Evolutionary conservation across 2,888 invertebrate genomes (phyloP).

Genomic region (Serrognathus titanus): DNA sequence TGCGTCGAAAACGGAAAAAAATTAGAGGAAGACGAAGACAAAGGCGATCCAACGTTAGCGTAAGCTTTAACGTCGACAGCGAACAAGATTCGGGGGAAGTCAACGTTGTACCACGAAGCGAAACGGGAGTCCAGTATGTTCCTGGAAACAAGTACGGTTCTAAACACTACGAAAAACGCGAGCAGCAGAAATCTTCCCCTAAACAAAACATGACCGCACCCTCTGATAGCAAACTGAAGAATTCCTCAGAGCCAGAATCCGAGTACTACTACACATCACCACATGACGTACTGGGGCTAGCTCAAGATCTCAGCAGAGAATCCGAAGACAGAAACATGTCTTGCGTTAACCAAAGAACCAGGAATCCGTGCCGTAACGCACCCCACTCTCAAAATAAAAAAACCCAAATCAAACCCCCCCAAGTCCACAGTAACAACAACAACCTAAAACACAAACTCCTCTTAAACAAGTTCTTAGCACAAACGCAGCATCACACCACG

Average conservation of each 20-base stretch:
- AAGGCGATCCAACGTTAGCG: conserved; percentile 13
- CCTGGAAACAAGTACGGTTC: conserved; percentile 23
- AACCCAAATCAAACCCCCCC: not conserved
- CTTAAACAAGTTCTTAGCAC: not conserved
- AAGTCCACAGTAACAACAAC: not conserved
- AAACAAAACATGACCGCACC: not conserved
- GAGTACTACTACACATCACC: conserved; percentile 27
- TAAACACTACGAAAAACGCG: conserved; percentile 12
- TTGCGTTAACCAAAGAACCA: conserved; percentile 11
- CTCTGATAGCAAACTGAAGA: not conserved
- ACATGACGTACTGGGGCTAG: conserved; percentile 25
- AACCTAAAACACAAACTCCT: not conserved
- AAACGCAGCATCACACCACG: conserved; percentile 3
- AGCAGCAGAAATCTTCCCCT: conserved; percentile 5
- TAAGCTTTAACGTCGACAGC: conserved; percentile 12
- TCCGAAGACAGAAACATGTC: conserved; percentile 10
- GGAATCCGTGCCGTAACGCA: not conserved
- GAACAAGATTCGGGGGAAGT: conserved; percentile 19
- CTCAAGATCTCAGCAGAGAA: conserved; percentile 19
- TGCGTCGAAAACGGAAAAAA: not conserved
- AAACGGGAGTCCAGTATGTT: conserved; percentile 19
- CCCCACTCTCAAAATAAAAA: not conserved
- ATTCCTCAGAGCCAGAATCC: not conserved
- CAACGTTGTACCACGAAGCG: conserved; percentile 20
- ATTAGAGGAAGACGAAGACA: not conserved